Evolutionary conservation across 1,140 invertebrate species (phyloP).

Genomic region (Anoplophora glabripennis): DNA sequence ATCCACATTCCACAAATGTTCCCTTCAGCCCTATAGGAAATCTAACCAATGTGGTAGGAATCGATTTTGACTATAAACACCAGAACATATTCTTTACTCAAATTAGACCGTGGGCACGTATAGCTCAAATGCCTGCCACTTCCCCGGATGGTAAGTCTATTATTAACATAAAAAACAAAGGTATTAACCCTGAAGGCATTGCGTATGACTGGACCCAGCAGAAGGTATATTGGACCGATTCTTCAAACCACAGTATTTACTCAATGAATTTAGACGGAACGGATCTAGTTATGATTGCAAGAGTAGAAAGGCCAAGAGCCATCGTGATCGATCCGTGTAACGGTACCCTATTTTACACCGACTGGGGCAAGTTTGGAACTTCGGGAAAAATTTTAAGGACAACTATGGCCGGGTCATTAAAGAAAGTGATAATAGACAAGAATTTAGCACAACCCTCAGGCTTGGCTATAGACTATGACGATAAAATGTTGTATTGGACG

Average conservation of each 20-base stretch:
- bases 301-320: slow-evolving; percentile 89
- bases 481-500: slow-evolving; percentile 95
- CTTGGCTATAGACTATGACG: slow-evolving; percentile 93
- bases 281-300: slow-evolving; percentile 88
- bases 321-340: slow-evolving; percentile 97
- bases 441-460: slow-evolving; percentile 95
- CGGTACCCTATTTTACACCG: slow-evolving; percentile 88
- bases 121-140: slow-evolving; percentile 73
- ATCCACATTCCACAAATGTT: slow-evolving; percentile 73
- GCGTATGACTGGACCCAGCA: slow-evolving; percentile 96
- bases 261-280: slow-evolving; percentile 89
- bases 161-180: slow-evolving; percentile 73
- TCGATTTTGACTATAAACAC: slow-evolving; percentile 93
- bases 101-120: slow-evolving; percentile 85
- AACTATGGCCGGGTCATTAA: slow-evolving; percentile 94
- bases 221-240: slow-evolving; percentile 97
- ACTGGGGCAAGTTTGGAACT: slow-evolving; percentile 90
- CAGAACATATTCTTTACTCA: slow-evolving; percentile 87
- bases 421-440: slow-evolving; percentile 83
- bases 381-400: slow-evolving; percentile 92
- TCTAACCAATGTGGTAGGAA: slow-evolving; percentile 92
- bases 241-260: slow-evolving; percentile 90
- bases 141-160: slow-evolving; percentile 62
- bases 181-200: slow-evolving; percentile 72
- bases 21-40: slow-evolving; percentile 87